phyloP scores from a whole-genome alignment of 53 echinoderm and acorn worm species.

The Glandiceps talaboti region DNA sequence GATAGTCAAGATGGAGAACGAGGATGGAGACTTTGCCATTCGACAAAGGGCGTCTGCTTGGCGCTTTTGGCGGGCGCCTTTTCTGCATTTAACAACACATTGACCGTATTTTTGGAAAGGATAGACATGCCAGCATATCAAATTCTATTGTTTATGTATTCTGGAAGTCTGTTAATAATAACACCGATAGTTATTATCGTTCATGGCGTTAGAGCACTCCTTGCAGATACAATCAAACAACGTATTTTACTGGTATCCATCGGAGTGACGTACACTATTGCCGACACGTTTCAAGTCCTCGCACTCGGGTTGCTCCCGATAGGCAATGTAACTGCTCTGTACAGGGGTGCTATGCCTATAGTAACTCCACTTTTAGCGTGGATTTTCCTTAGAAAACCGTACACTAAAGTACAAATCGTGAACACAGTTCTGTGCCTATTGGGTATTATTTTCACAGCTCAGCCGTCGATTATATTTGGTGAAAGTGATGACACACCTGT shows the following conservation, averaged over 20 bases:
- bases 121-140: background rate
- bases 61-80: background rate
- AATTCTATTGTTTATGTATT: background rate
- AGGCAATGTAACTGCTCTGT: background rate
- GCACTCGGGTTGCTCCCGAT: background rate
- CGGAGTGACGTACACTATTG: background rate
- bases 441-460: background rate
- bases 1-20: too few relatives aligned
- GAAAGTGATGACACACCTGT: background rate
- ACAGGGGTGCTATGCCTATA: background rate
- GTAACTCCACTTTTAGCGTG: background rate
- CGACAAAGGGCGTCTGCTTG: background rate
- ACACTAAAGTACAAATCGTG: background rate
- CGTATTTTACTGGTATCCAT: background rate
- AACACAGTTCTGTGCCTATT: background rate
- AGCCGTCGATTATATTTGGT: background rate
- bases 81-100: background rate
- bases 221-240: background rate
- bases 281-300: background rate
- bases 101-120: background rate
- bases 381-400: background rate
- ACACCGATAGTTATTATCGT: background rate
- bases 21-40: background rate
- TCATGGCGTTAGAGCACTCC: background rate
- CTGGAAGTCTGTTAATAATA: background rate